These are phyloP conservation scores for Lithobates pipiens DNA, from an alignment of 2,797 vertebrate species.

Conservation along the genomic window DNA sequence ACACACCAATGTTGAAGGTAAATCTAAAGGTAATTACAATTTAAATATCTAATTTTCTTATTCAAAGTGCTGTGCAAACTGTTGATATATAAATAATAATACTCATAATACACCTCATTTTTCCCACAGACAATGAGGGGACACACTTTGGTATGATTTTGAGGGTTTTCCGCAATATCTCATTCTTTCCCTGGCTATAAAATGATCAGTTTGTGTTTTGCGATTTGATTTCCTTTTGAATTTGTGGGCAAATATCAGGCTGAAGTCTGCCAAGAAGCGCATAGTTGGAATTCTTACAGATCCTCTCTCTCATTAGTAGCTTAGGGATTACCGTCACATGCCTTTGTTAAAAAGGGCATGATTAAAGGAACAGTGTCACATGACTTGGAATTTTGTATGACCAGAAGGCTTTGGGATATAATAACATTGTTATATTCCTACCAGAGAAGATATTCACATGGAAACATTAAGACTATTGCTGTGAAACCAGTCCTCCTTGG, in stretches of 20 bases:
- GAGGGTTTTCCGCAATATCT: background rate
- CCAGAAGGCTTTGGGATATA: background rate
- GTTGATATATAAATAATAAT: no score
- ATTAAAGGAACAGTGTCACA: conserved; percentile 10
- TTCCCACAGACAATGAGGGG: background rate
- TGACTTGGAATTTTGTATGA: background rate
- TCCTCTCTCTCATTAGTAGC: background rate
- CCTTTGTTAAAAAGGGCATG: conserved; percentile 10
- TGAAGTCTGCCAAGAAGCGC: background rate
- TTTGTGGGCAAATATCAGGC: background rate
- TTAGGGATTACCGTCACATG: conserved; percentile 29
- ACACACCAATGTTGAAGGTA: no score
- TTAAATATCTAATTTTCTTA: no score
- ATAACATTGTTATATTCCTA: background rate
- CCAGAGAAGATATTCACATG: background rate
- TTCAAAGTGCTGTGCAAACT: no score
- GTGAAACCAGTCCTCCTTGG: background rate
- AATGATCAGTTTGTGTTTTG: background rate
- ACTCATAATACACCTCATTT: background rate
- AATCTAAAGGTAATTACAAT: no score
- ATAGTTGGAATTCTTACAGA: conserved; percentile 24
- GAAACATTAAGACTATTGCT: background rate
- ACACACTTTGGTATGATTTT: no score
- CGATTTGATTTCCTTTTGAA: background rate
- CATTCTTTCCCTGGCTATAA: background rate